Conservation (phyloP, 2,113 vertebrate species). For the Leptobrachium ailaonicum region DNA sequence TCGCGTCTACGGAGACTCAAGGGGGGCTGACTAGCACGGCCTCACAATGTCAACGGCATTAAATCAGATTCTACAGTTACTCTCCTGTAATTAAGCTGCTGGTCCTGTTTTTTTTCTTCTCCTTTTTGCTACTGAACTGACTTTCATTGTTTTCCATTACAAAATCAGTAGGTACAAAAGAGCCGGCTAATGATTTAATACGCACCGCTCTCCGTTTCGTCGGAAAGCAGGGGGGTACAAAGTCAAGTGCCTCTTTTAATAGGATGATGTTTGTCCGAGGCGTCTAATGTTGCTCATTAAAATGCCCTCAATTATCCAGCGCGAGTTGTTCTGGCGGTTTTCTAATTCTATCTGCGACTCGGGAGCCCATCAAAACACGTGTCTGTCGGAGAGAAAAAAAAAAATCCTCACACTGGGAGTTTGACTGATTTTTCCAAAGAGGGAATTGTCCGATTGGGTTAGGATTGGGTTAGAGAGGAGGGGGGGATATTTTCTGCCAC, state of each 20-base stretch:
- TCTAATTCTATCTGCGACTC: background rate
- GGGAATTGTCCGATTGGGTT: no score
- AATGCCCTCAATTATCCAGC: background rate
- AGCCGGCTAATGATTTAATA: slow-evolving; percentile 62
- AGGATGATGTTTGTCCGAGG: background rate
- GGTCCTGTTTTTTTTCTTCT: slow-evolving; percentile 53
- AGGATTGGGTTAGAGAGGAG: no score
- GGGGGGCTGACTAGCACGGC: slow-evolving; percentile 69
- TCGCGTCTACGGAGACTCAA: slow-evolving; percentile 76
- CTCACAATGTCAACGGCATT: slow-evolving; percentile 82
- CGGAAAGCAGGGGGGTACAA: slow-evolving; percentile 32
- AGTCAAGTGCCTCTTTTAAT: slow-evolving; percentile 43
- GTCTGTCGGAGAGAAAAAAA: no score
- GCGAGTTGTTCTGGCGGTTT: background rate
- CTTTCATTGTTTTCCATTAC: slow-evolving; percentile 68
- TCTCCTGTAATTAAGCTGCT: slow-evolving; percentile 70
- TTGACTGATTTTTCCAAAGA: no score
- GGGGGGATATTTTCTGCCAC: no score
- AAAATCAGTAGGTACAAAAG: slow-evolving; percentile 62
- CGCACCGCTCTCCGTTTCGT: slow-evolving; percentile 51
- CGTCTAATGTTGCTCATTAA: background rate
- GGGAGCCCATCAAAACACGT: background rate
- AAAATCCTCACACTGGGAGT: no score
- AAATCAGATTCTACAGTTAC: slow-evolving; percentile 67
- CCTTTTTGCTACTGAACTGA: slow-evolving; percentile 64